Conservation (phyloP, 2,888 invertebrate genomes). For the Agrenia bidenticulata region DNA sequence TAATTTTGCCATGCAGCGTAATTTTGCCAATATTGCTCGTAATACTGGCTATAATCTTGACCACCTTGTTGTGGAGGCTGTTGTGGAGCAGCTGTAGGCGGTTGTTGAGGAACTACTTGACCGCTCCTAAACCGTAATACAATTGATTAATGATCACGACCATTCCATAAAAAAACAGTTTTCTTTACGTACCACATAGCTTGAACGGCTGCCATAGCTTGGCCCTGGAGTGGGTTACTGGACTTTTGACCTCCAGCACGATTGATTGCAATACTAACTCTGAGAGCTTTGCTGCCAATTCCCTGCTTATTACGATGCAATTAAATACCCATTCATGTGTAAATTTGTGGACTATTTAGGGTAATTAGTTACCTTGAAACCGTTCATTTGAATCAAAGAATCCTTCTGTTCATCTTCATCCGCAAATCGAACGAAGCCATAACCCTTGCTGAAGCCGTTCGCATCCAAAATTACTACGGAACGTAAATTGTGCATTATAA, state of each 20-base stretch:
- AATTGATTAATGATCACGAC: background rate
- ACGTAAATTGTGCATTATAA: background rate
- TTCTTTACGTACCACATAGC: conserved; percentile 50
- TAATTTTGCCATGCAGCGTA: conserved; percentile 74
- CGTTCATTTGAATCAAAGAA: conserved; percentile 90
- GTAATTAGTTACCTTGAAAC: conserved; percentile 71
- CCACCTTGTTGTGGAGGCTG: conserved; percentile 24
- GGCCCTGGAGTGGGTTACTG: conserved; percentile 51
- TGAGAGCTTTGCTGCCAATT: conserved; percentile 58
- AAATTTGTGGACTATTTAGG: background rate
- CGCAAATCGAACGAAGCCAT: conserved; percentile 92
- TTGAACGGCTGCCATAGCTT: conserved; percentile 53
- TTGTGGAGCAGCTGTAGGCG: conserved; percentile 25
- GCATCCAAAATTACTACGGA: conserved; percentile 81
- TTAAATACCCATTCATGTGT: background rate
- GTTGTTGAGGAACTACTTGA: conserved; percentile 40
- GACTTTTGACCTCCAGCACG: conserved; percentile 52
- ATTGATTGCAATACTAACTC: conserved; percentile 56
- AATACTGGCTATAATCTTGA: conserved; percentile 52
- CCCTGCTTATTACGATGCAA: too few relatives aligned
- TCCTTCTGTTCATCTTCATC: conserved; percentile 92
- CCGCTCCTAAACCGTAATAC: conserved; percentile 52
- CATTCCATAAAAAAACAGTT: background rate
- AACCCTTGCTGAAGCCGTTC: conserved; percentile 89
- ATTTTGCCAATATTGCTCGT: conserved; percentile 74